These are phyloP conservation scores for Morinoia aosen DNA, from an alignment of 2,888 invertebrate species.

Conservation along the genomic window DNA sequence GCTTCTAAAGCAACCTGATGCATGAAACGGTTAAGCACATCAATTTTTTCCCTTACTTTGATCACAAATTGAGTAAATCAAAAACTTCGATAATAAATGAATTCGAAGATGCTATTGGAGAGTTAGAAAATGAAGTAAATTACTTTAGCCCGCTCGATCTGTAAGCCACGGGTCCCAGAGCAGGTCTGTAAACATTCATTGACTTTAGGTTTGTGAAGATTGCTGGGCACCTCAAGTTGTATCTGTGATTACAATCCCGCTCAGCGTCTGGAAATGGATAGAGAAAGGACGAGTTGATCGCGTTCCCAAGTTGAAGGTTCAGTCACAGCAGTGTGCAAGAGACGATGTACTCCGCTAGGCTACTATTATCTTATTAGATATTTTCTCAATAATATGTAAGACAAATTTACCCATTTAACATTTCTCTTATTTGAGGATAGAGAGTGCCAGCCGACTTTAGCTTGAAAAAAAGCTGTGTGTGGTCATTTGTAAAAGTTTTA, in stretches of 20 bases:
- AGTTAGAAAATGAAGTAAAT: not conserved
- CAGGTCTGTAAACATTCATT: not conserved
- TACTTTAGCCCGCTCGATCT: not conserved
- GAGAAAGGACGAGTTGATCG: not conserved
- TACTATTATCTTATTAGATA: not conserved
- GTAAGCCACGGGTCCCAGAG: not conserved
- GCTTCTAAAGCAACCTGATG: not conserved
- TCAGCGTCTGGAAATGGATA: not conserved
- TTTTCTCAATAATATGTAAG: not conserved
- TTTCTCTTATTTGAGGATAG: not conserved
- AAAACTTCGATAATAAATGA: not conserved
- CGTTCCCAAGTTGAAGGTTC: not conserved
- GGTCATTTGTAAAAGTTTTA: not conserved
- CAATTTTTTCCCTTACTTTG: not conserved
- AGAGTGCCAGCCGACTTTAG: not conserved
- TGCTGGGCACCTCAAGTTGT: not conserved
- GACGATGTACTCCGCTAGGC: not conserved
- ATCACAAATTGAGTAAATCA: not conserved
- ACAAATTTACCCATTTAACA: not conserved
- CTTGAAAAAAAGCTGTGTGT: not conserved
- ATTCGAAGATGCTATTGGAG: not conserved
- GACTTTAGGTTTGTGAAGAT: not conserved
- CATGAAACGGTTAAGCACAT: not conserved
- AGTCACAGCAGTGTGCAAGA: not conserved
- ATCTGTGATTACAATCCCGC: not conserved